These are phyloP conservation scores for Phocoena phocoena DNA, from an alignment of 2,113 vertebrate species.

Conservation along the genomic window DNA sequence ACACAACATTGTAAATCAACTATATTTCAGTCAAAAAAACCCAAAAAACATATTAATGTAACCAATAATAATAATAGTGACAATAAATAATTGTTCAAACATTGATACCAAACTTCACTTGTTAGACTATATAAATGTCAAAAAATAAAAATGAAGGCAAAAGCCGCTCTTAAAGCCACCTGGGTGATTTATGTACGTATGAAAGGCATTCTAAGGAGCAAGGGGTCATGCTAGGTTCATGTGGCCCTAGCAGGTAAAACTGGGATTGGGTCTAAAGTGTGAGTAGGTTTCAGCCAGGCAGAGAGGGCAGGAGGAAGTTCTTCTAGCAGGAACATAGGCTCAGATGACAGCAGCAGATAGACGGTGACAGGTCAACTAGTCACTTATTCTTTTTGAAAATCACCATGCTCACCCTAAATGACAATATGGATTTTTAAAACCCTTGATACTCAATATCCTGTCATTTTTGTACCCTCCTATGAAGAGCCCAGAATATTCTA, in stretches of 20 bases:
- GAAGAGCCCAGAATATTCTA: not conserved
- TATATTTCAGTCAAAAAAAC: too few relatives aligned
- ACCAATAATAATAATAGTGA: too few relatives aligned
- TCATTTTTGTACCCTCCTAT: not conserved
- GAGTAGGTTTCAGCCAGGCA: not conserved
- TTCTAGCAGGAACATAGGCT: not conserved
- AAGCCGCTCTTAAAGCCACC: not conserved
- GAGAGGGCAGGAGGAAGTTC: not conserved
- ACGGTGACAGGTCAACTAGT: not conserved
- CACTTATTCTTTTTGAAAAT: not conserved
- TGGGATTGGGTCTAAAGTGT: not conserved
- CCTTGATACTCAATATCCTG: not conserved
- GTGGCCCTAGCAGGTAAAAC: not conserved
- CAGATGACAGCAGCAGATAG: not conserved
- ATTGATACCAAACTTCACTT: too few relatives aligned
- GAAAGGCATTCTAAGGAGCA: not conserved
- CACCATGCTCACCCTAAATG: not conserved
- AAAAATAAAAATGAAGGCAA: too few relatives aligned
- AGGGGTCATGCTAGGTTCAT: not conserved
- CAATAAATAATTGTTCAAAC: too few relatives aligned
- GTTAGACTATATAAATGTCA: too few relatives aligned
- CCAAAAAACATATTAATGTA: too few relatives aligned
- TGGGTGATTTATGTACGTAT: not conserved
- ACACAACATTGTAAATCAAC: too few relatives aligned
- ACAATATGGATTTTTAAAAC: not conserved